Evolutionary conservation across 2,888 invertebrate species (phyloP).

Genomic region (Himalopsyche anomala): DNA sequence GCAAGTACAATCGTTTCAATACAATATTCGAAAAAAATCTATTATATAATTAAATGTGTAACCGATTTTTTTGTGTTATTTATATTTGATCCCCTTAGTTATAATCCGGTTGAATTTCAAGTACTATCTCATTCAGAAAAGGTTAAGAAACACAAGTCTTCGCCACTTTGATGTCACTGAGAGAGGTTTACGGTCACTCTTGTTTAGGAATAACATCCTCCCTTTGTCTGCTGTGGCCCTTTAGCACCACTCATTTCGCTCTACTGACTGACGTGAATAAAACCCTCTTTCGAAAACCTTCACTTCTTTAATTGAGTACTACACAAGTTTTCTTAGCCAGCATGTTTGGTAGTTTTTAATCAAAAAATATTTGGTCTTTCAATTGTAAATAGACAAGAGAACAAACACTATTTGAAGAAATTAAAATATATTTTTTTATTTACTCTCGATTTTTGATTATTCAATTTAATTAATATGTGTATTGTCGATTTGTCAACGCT

Average conservation of each 20-base stretch:
- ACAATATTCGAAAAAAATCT: too few species aligned
- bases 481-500: too few species aligned
- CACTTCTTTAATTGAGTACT: conserved; percentile 40
- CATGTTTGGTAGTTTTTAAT: too few species aligned
- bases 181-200: conserved; percentile 48
- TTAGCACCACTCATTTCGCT: neutral
- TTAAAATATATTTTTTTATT: too few species aligned
- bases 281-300: conserved; percentile 10
- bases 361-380: too few species aligned
- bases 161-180: conserved; percentile 35
- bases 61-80: neutral
- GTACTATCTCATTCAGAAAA: neutral
- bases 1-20: too few species aligned
- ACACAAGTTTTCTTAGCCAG: neutral
- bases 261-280: conserved; percentile 24
- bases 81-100: neutral
- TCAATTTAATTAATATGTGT: too few species aligned
- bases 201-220: conserved; percentile 52
- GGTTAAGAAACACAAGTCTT: conserved; percentile 41
- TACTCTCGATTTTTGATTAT: too few species aligned
- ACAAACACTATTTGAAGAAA: too few species aligned
- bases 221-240: conserved; percentile 47
- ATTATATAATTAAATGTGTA: too few species aligned
- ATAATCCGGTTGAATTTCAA: neutral
- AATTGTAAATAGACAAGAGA: too few species aligned